These are phyloP conservation scores for Ataeniobius toweri DNA, from an alignment of 2,797 vertebrate genomes.

Conservation along the genomic window DNA sequence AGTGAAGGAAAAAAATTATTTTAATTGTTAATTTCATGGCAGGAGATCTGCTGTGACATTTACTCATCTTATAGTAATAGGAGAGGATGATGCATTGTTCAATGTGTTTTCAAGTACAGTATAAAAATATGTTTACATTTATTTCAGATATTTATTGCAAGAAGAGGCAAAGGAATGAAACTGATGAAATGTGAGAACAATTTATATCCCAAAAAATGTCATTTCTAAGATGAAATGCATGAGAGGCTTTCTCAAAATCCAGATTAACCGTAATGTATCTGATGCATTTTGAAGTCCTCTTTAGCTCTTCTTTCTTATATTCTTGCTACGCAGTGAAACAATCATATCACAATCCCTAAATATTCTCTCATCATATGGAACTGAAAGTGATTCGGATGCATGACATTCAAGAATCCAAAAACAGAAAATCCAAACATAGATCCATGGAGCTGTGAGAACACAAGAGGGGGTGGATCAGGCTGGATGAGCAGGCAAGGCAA, in stretches of 20 bases:
- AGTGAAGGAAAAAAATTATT: constrained; percentile 13
- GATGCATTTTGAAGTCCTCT: no score
- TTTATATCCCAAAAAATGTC: background rate
- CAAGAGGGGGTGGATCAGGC: background rate
- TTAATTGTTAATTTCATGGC: constrained; percentile 43
- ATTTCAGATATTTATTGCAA: constrained; percentile 14
- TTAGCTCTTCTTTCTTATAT: background rate
- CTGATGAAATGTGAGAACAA: background rate
- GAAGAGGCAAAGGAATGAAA: background rate
- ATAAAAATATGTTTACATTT: constrained; percentile 6
- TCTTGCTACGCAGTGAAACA: background rate
- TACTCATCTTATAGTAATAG: constrained; percentile 33
- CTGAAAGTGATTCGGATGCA: background rate
- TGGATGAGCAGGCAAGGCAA: background rate
- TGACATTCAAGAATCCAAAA: background rate
- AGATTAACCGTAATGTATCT: background rate
- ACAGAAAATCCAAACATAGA: constrained; percentile 6
- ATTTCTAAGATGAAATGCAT: background rate
- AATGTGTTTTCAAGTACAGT: constrained; percentile 31
- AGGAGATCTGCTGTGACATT: constrained; percentile 34
- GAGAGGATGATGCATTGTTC: constrained; percentile 29
- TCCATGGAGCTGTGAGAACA: background rate
- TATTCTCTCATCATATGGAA: background rate
- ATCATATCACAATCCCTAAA: background rate
- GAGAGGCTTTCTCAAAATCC: background rate